A percentile compares a stretch with the other conserved stretches of the same genome.
Conservation (phyloP, 1,140 invertebrate genomes). For the Vanessa tameamea region DNA sequence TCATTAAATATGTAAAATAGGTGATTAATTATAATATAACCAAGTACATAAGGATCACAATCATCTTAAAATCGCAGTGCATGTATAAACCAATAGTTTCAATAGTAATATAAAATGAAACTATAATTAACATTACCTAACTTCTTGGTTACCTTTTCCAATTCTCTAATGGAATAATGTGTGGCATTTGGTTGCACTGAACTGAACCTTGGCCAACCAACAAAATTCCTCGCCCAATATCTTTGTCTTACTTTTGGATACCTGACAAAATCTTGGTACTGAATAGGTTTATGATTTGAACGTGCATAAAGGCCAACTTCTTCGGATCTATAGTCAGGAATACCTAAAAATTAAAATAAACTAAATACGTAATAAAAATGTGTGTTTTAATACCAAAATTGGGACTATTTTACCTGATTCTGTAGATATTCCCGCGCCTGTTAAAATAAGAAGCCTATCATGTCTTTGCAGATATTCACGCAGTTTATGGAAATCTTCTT, state of each 20-base stretch:
- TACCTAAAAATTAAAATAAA: conserved; percentile 82
- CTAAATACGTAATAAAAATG: not conserved
- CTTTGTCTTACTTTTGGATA: conserved; percentile 86
- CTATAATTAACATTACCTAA: conserved; percentile 15
- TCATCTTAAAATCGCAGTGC: no score
- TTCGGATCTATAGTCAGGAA: conserved; percentile 96
- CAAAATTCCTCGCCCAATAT: conserved; percentile 98
- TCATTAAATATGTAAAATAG: no score
- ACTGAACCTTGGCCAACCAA: conserved; percentile 93
- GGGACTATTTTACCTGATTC: conserved; percentile 84
- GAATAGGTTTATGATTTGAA: conserved; percentile 90
- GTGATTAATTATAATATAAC: no score
- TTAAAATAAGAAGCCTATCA: conserved; percentile 87
- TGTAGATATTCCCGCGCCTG: conserved; percentile 97
- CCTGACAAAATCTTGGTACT: conserved; percentile 92
- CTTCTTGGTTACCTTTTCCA: conserved; percentile 81
- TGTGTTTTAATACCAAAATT: not conserved
- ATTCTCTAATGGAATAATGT: conserved; percentile 83
- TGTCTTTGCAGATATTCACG: conserved; percentile 84
- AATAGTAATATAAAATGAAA: not conserved
- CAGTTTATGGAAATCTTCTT: conserved; percentile 83
- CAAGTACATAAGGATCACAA: no score
- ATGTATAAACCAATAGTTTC: not conserved
- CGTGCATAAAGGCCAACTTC: conserved; percentile 95
- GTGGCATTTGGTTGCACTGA: conserved; percentile 84